Conservation (phyloP, 2,113 vertebrate genomes). For the Bufo gargarizans region DNA sequence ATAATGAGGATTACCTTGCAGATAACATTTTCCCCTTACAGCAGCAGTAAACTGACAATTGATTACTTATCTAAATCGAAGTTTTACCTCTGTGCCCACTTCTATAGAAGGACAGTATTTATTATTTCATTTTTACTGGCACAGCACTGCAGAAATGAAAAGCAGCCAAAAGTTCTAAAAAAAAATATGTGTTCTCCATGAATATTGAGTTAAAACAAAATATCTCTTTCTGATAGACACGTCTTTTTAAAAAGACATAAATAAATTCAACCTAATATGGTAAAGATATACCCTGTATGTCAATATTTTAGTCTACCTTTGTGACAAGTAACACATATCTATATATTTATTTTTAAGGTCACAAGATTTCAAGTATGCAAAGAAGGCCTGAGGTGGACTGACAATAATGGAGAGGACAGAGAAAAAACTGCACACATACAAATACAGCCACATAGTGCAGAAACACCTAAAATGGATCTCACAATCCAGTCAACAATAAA, state of each 20-base stretch:
- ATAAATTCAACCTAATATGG: not conserved
- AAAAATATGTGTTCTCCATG: too few species aligned
- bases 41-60: too few species aligned
- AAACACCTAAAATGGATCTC: not conserved
- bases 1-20: too few species aligned
- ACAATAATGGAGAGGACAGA: not conserved
- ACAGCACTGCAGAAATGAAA: too few species aligned
- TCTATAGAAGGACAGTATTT: too few species aligned
- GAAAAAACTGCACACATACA: not conserved
- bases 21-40: too few species aligned
- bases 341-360: constrained; percentile 19
- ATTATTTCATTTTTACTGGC: too few species aligned
- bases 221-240: too few species aligned
- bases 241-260: not conserved
- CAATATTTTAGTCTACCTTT: not conserved
- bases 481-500: not conserved
- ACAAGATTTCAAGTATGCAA: not conserved
- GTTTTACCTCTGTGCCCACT: too few species aligned
- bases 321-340: not conserved
- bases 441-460: not conserved
- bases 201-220: too few species aligned
- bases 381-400: not conserved
- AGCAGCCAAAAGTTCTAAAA: too few species aligned
- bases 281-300: not conserved
- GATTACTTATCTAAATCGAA: too few species aligned